phyloP scores from a whole-genome alignment of 1,140 invertebrate genomes.

The Bradysia coprophila region DNA sequence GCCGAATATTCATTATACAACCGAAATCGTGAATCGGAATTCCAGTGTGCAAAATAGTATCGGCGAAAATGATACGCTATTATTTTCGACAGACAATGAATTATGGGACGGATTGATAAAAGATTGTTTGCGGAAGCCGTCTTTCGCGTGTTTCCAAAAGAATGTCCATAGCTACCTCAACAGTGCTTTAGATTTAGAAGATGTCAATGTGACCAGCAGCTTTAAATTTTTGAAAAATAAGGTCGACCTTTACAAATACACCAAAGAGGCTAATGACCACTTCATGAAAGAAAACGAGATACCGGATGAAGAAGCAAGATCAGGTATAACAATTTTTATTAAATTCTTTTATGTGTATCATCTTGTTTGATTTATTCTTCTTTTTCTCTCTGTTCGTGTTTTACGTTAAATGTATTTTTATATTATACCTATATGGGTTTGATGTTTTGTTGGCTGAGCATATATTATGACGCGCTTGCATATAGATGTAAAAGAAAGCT shows the following conservation, averaged over 20 bases:
- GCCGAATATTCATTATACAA: neutral
- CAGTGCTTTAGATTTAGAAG: constrained; percentile 35
- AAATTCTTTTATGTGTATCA: neutral
- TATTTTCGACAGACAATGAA: constrained; percentile 36
- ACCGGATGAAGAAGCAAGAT: constrained; percentile 3
- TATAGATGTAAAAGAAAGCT: too few relatives aligned
- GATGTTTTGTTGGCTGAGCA: too few relatives aligned
- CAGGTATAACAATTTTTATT: too few relatives aligned
- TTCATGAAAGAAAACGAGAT: constrained; percentile 14
- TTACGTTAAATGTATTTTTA: too few relatives aligned
- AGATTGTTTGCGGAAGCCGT: constrained; percentile 41
- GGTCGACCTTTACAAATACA: constrained; percentile 33
- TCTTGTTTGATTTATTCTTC: neutral
- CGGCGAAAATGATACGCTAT: neutral
- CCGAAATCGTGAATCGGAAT: neutral
- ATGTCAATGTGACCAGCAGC: constrained; percentile 46
- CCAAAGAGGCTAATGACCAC: constrained; percentile 16
- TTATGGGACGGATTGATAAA: constrained; percentile 50
- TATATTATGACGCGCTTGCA: too few relatives aligned
- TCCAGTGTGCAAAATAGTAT: neutral
- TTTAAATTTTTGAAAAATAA: constrained; percentile 48
- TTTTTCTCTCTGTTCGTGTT: too few relatives aligned
- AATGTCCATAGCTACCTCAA: constrained; percentile 52
- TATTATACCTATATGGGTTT: too few relatives aligned
- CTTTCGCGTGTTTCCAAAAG: constrained; percentile 53